These are phyloP conservation scores for Glossophaga mutica DNA, from an alignment of 2,797 vertebrate genomes.

Conservation along the genomic window DNA sequence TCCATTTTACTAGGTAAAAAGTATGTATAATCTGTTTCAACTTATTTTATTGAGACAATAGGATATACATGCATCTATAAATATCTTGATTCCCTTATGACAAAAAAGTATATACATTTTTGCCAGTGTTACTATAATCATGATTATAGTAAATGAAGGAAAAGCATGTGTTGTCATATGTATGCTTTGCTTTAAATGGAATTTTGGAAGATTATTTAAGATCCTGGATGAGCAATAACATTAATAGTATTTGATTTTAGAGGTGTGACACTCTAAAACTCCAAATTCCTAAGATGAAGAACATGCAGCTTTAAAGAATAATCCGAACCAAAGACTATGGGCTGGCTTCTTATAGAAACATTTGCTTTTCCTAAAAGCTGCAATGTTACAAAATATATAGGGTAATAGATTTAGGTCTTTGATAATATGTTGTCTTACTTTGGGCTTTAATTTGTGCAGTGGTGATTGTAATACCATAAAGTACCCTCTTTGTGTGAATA, in stretches of 20 bases:
- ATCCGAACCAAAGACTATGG: constrained; percentile 51
- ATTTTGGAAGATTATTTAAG: neutral
- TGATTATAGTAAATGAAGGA: neutral
- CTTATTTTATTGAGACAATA: neutral
- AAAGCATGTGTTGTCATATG: neutral
- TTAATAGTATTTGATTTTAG: constrained; percentile 14
- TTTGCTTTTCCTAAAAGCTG: constrained; percentile 70
- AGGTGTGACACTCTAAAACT: constrained; percentile 45
- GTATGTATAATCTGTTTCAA: neutral
- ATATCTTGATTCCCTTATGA: neutral
- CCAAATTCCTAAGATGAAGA: constrained; percentile 23
- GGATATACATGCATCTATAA: neutral
- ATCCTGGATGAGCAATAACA: neutral
- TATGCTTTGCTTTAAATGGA: neutral
- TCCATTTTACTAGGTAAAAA: neutral
- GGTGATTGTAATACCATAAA: constrained; percentile 48
- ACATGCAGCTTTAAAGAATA: constrained; percentile 43
- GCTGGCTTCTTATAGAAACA: constrained; percentile 66
- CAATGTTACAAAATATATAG: constrained; percentile 63
- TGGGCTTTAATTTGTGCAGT: constrained; percentile 63
- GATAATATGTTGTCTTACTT: constrained; percentile 71
- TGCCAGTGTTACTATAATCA: neutral
- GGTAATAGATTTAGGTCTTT: constrained; percentile 70
- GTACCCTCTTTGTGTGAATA: constrained; percentile 41
- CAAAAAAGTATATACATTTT: neutral